phyloP scores from a whole-genome alignment of 2,113 vertebrate genomes.

The Probosciger aterrimus region DNA sequence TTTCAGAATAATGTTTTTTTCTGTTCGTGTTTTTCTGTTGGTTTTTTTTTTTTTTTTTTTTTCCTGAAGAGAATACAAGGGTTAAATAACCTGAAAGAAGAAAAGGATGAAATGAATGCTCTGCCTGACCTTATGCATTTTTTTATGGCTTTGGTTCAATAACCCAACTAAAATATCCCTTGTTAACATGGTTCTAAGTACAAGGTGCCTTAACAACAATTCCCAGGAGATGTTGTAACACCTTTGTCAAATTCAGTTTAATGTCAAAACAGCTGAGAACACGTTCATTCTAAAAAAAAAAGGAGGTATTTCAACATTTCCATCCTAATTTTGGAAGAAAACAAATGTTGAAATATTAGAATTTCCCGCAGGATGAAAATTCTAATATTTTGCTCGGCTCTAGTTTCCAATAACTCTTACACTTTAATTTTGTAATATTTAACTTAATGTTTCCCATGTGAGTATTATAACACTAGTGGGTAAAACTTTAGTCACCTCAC shows the following conservation, averaged over 20 bases:
- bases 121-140: neutral
- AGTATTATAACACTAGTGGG: slow-evolving; percentile 38
- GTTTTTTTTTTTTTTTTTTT: neutral
- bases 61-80: neutral
- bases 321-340: slow-evolving; percentile 56
- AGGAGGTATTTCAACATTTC: slow-evolving; percentile 42
- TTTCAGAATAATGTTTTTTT: neutral
- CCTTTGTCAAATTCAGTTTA: slow-evolving; percentile 45
- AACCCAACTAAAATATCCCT: slow-evolving; percentile 13
- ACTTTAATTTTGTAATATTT: slow-evolving; percentile 64
- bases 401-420: slow-evolving; percentile 64
- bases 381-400: slow-evolving; percentile 49
- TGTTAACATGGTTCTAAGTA: slow-evolving; percentile 42
- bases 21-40: neutral
- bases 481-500: slow-evolving; percentile 63
- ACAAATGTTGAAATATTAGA: slow-evolving; percentile 59
- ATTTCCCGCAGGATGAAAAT: slow-evolving; percentile 60
- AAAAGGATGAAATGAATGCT: neutral
- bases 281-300: slow-evolving; percentile 30
- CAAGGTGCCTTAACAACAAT: slow-evolving; percentile 21
- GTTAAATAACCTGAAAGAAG: neutral
- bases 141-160: slow-evolving; percentile 36
- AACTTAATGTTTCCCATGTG: slow-evolving; percentile 66
- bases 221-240: slow-evolving; percentile 26
- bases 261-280: slow-evolving; percentile 23